Evolutionary conservation across 2,888 invertebrate species (phyloP).

Genomic region (Pycnomerus fuliginosus): DNA sequence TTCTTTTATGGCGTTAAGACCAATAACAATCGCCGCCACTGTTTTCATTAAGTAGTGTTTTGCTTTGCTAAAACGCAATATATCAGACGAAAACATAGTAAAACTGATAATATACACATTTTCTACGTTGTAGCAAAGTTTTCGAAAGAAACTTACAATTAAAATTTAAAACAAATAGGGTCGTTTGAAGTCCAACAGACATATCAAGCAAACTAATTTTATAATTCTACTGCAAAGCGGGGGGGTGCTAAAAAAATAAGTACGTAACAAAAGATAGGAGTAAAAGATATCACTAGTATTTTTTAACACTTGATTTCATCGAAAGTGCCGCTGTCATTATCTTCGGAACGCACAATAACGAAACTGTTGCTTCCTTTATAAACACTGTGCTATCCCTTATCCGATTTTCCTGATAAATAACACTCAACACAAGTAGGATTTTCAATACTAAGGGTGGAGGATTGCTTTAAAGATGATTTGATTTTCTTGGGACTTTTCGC

Average conservation of each 20-base stretch:
- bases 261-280: constrained; percentile 5
- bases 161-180: constrained; percentile 33
- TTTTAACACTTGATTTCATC: constrained; percentile 45
- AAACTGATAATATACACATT: no score
- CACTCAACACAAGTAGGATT: constrained; percentile 74
- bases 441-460: constrained; percentile 62
- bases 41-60: no score
- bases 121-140: no score
- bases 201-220: constrained; percentile 34
- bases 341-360: constrained; percentile 22
- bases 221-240: constrained; percentile 32
- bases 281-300: not conserved
- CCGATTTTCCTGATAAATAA: constrained; percentile 63
- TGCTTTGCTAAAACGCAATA: no score
- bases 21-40: no score
- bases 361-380: constrained; percentile 33
- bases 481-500: constrained; percentile 43
- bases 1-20: no score
- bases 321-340: constrained; percentile 25
- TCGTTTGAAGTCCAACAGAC: constrained; percentile 46
- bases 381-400: constrained; percentile 49
- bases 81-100: no score
- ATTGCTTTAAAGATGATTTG: constrained; percentile 48
- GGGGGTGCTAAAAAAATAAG: constrained; percentile 34
- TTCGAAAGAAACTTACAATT: no score